Conservation (phyloP, 2,888 invertebrate genomes). For the Plebejus anna region DNA sequence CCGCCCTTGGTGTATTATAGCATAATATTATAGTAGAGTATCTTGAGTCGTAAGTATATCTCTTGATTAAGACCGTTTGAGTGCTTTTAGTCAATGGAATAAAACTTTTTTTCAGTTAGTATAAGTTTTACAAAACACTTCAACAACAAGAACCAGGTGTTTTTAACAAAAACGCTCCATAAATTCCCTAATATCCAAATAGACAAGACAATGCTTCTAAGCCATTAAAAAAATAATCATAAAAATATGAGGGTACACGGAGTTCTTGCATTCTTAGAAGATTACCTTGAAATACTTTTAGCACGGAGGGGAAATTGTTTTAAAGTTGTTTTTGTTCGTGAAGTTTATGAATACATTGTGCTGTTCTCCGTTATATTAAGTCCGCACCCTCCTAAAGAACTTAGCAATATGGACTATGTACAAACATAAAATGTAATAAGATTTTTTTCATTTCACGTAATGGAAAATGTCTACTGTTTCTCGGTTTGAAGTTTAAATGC, state of each 20-base stretch:
- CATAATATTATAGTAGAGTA: too few species aligned
- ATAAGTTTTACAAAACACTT: background rate
- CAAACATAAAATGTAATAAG: conserved; percentile 29
- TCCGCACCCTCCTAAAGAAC: conserved; percentile 26
- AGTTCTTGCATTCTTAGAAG: conserved; percentile 66
- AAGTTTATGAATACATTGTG: conserved; percentile 38
- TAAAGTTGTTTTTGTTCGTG: conserved; percentile 51
- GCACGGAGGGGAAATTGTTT: conserved; percentile 56
- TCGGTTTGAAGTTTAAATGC: conserved; percentile 19
- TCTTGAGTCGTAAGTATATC: background rate
- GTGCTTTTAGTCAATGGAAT: background rate
- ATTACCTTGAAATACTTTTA: conserved; percentile 68
- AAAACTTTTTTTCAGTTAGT: background rate
- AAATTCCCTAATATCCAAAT: conserved; percentile 30
- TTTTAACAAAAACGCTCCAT: conserved; percentile 31
- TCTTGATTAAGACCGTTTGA: background rate
- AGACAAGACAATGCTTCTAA: conserved; percentile 28
- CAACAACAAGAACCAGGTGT: conserved; percentile 33
- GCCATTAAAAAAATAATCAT: conserved; percentile 33
- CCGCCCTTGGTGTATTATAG: too few species aligned
- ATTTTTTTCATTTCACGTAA: conserved; percentile 29
- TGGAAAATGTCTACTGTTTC: conserved; percentile 24
- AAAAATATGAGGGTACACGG: conserved; percentile 51
- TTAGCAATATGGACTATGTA: conserved; percentile 27
- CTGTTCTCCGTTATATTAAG: conserved; percentile 36